Base-by-base conservation (phyloP, 2,113 vertebrate genomes). In the Fregata magnificens region DNA sequence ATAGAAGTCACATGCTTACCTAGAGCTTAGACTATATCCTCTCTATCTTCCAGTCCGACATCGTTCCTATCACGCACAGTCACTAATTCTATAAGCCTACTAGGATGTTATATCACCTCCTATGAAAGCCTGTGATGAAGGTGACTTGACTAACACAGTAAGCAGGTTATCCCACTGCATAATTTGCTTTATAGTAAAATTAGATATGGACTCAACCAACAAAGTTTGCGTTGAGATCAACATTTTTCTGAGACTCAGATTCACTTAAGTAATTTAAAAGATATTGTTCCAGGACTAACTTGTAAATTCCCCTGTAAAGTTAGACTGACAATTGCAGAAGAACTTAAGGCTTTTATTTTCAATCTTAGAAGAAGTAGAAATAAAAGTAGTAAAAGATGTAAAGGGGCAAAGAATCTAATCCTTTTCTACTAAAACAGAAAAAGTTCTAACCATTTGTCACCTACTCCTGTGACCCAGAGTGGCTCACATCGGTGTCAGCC, bases 81-180 rank as follows among this genome's bases (percentile, higher is more conserved):
- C 59, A 59, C 72, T 86, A 89, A 84, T 86, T 74, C 77, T 78
- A 13, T 91, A 94, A 95, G 59, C 88, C 67, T 95, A 5, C 53
- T 62, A 78, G 69, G 47, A 53, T 90, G 86, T 96, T 95, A 78
- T 81, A 71, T 92, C 80, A 92, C 42, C 47, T 88, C 67, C 81
- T 91, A 31, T 74, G 53, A 92, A 86, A 91, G 65, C 44, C 55
- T 84, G 22, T 45, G 59, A 42, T 38, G 55, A 84, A 91, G 80
- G 63, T 91, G 63, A 80, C 55, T 70, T 53, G 32, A 55, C n/a
- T 50, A 86, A 80, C 61, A 20, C 10, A 82, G 65, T 84, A 82
- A 82, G 63, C 50, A 83, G 65, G 86, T 87, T 86, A 95, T 91
- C 42, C 72, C 63, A 25, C 77, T 96, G 53, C 72, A 42, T 92